A percentile compares a stretch with the other conserved stretches of the same genome.
Conservation (phyloP, 2,888 invertebrate species). For the Mesorhabditis spiculigera region DNA sequence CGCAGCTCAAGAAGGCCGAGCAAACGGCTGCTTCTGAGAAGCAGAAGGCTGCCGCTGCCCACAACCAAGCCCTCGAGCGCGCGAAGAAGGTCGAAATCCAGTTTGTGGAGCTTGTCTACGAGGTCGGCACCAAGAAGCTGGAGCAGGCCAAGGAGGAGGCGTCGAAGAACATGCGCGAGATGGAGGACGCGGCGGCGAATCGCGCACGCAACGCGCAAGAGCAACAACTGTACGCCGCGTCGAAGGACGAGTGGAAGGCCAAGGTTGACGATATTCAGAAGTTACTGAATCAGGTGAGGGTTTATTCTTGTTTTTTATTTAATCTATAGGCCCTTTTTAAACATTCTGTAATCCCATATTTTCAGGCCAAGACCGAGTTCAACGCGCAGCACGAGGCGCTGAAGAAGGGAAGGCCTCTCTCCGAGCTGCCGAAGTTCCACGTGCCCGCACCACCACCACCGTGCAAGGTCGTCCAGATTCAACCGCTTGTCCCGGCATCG, state of each 20-base stretch:
- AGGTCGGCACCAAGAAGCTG: conserved; percentile 44
- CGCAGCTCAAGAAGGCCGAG: conserved; percentile 31
- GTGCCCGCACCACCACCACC: conserved; percentile 46
- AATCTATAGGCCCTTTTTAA: neutral
- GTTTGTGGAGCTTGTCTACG: conserved; percentile 38
- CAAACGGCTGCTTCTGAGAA: conserved; percentile 31
- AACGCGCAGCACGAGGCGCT: conserved; percentile 37
- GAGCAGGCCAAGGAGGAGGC: conserved; percentile 47
- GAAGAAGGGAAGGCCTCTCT: conserved; percentile 41
- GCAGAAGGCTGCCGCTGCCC: conserved; percentile 17
- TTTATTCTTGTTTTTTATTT: neutral
- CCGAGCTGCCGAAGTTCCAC: conserved; percentile 36
- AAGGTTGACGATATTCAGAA: conserved; percentile 17
- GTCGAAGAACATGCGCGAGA: conserved; percentile 16
- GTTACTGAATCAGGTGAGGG: neutral
- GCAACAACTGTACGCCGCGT: conserved; percentile 9
- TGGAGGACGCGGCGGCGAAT: conserved; percentile 18
- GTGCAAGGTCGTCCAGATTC: conserved; percentile 24
- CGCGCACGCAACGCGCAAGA: conserved; percentile 10
- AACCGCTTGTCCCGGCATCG: too few species aligned
- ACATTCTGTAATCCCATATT: conserved; percentile 17
- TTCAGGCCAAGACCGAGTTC: conserved; percentile 34
- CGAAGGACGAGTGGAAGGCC: conserved; percentile 18
- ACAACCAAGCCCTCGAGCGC: conserved; percentile 33
- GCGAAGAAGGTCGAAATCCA: conserved; percentile 42